Evolutionary conservation across 1,140 invertebrate species (phyloP).

Genomic region (Steinernema khuongi): DNA sequence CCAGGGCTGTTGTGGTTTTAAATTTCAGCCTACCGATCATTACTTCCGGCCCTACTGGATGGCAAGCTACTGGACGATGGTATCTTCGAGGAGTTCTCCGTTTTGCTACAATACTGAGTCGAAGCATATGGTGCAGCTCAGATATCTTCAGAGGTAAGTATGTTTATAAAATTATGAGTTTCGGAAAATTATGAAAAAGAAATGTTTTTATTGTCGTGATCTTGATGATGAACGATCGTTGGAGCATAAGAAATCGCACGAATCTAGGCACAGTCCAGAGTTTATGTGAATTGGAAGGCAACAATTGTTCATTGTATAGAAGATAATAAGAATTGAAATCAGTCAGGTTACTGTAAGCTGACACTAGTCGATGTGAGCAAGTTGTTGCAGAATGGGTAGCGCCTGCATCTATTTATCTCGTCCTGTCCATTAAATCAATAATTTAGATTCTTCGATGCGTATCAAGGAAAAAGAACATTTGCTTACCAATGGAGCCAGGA

Average conservation of each 20-base stretch:
- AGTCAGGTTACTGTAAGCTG: no score
- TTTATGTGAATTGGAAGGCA: no score
- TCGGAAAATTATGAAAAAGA: background rate
- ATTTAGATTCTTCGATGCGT: conserved; percentile 39
- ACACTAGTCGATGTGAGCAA: no score
- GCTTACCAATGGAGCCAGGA: conserved; percentile 45
- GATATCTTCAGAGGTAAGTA: background rate
- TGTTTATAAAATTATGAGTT: background rate
- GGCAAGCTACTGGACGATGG: background rate
- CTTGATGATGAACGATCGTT: no score
- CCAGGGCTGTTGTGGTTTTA: conserved; percentile 34
- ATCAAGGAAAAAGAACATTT: conserved; percentile 42
- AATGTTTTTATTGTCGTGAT: no score
- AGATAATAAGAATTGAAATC: no score
- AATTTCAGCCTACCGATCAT: conserved; percentile 27
- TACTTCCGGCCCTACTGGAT: conserved; percentile 29
- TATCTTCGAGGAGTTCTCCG: conserved; percentile 10
- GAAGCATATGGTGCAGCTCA: background rate
- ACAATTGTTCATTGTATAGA: no score
- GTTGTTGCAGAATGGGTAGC: no score
- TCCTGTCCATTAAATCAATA: no score
- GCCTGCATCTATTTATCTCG: no score
- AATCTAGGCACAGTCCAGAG: no score
- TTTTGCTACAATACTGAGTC: conserved; percentile 9
- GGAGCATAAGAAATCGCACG: no score